phyloP scores from a whole-genome alignment of 2,888 invertebrate genomes.

The Acanthosepion pharaonis region DNA sequence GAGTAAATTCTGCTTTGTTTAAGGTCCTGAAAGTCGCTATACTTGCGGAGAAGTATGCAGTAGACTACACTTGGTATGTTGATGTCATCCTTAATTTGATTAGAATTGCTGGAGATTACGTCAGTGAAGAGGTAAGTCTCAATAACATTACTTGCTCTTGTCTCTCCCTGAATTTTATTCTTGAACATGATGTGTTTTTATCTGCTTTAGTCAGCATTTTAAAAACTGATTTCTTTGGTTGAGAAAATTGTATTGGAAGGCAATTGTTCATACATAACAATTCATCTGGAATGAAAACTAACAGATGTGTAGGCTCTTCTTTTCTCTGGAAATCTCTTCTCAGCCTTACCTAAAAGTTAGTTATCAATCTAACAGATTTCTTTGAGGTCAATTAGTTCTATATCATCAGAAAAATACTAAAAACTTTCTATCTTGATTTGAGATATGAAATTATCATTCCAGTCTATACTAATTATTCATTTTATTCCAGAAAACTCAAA shows the following conservation, averaged over 20 bases:
- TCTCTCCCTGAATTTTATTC: background rate
- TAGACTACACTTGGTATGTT: constrained; percentile 97
- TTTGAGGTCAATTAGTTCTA: background rate
- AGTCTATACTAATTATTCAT: too few species aligned
- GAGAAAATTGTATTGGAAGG: background rate
- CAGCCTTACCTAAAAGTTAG: too few species aligned
- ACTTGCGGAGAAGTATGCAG: constrained; percentile 98
- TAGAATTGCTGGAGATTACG: constrained; percentile 99
- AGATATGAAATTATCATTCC: too few species aligned
- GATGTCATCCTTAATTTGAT: constrained; percentile 99
- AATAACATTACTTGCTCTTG: background rate
- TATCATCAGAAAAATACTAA: too few species aligned
- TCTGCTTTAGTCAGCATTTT: background rate
- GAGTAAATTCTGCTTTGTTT: background rate
- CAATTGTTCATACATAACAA: background rate
- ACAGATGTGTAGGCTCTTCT: background rate
- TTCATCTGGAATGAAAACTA: background rate
- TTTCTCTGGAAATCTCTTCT: background rate
- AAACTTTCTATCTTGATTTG: too few species aligned
- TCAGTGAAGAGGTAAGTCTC: constrained; percentile 91
- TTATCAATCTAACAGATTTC: background rate
- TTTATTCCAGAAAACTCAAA: too few species aligned
- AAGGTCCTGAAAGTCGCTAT: constrained; percentile 96
- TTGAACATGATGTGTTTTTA: background rate
- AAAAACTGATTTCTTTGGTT: background rate